phyloP scores from a whole-genome alignment of 2,113 vertebrate genomes.

The Miniopterus natalensis region DNA sequence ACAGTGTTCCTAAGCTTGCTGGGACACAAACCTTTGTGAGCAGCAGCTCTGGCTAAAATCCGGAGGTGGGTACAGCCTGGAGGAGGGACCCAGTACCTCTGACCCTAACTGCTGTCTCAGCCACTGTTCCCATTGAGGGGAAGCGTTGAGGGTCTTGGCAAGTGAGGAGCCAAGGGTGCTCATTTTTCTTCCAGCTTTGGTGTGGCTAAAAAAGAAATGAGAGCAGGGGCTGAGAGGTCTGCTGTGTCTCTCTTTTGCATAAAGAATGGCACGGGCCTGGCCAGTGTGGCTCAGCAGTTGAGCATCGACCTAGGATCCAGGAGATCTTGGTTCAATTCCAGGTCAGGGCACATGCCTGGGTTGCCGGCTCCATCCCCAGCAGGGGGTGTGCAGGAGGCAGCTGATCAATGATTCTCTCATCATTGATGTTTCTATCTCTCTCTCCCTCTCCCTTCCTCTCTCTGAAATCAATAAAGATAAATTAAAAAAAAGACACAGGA shows the following conservation, averaged over 20 bases:
- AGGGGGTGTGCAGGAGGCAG: no score
- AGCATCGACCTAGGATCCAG: no score
- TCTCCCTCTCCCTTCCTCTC: no score
- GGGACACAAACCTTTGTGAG: not conserved
- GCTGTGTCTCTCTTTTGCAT: not conserved
- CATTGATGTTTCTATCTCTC: no score
- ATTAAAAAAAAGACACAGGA: not conserved
- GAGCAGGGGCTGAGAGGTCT: not conserved
- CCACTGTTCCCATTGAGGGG: not conserved
- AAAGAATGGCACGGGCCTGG: not conserved
- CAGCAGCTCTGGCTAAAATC: not conserved
- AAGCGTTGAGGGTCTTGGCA: not conserved
- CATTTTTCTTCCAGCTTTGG: not conserved
- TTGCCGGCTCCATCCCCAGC: no score
- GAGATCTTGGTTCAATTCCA: no score
- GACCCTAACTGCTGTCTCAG: not conserved
- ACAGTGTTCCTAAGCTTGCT: not conserved
- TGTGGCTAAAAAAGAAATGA: not conserved
- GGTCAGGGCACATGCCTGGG: no score
- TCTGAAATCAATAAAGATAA: no score
- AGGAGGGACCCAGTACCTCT: not conserved
- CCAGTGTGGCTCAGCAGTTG: no score
- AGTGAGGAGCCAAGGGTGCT: not conserved
- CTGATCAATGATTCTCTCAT: no score
- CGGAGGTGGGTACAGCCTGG: not conserved